phyloP scores from a whole-genome alignment of 2,888 invertebrate species.

The Platycnemis pennipes region DNA sequence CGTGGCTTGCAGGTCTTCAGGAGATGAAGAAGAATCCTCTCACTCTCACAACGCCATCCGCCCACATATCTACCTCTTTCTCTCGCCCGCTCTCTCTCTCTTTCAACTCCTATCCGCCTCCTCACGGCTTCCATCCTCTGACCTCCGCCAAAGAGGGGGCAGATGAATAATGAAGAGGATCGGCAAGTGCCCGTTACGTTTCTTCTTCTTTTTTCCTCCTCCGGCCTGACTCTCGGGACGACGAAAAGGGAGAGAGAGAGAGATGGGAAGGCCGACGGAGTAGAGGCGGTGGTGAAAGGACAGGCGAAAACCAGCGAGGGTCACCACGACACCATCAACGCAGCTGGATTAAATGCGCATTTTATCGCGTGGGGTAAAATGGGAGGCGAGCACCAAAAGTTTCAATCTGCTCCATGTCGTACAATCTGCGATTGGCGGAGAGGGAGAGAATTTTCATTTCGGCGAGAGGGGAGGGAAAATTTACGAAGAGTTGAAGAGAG shows the following conservation, averaged over 20 bases:
- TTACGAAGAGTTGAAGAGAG: no score
- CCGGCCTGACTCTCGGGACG: not conserved
- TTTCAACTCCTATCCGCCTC: not conserved
- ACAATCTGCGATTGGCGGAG: no score
- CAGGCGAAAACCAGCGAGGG: not conserved
- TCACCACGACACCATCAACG: not conserved
- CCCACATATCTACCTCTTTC: not conserved
- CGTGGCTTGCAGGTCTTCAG: no score
- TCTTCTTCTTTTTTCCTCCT: not conserved
- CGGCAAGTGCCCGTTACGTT: not conserved
- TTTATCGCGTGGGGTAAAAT: not conserved
- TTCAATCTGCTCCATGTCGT: no score
- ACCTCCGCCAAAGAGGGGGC: not conserved
- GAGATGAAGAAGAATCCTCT: not conserved
- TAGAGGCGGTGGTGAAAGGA: not conserved
- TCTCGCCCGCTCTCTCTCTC: not conserved
- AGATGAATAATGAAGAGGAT: slow-evolving; percentile 25
- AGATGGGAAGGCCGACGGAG: not conserved
- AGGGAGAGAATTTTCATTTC: no score
- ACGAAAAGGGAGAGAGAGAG: not conserved
- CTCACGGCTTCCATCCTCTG: not conserved
- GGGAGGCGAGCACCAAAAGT: no score
- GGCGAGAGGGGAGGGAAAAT: no score
- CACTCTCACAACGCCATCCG: not conserved
- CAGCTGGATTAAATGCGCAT: not conserved